Conservation (phyloP, 2,888 invertebrate species). For the Chymomyza amoena region DNA sequence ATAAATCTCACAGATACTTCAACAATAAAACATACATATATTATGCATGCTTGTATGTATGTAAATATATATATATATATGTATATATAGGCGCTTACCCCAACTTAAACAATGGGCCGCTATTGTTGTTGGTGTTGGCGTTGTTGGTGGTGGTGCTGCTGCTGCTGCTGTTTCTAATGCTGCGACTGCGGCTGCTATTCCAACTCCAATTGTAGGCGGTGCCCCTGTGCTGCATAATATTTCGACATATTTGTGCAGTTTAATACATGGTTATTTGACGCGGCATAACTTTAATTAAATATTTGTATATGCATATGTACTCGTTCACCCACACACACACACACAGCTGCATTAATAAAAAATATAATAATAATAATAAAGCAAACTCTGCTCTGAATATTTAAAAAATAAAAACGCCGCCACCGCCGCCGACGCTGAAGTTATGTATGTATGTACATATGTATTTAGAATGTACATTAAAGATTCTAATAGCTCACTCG, state of each 20-base stretch:
- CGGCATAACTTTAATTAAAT: neutral
- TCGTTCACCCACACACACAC: neutral
- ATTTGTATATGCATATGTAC: neutral
- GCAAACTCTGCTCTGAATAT: neutral
- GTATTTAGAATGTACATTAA: neutral
- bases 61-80: neutral
- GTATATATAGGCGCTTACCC: neutral
- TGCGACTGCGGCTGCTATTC: neutral
- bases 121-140: neutral
- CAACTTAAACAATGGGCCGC: neutral
- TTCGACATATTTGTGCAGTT: neutral
- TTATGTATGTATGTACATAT: no score
- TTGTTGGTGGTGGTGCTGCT: neutral
- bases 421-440: neutral
- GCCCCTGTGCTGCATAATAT: neutral
- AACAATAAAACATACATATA: neutral
- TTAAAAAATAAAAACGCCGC: neutral
- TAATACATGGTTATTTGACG: neutral
- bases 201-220: neutral
- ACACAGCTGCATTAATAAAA: neutral
- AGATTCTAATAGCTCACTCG: neutral
- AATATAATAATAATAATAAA: neutral
- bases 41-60: neutral
- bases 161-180: neutral
- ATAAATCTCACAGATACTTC: slow-evolving; percentile 17